Base-by-base conservation (phyloP, 2,797 vertebrate species). In the Simalia tracyae region DNA sequence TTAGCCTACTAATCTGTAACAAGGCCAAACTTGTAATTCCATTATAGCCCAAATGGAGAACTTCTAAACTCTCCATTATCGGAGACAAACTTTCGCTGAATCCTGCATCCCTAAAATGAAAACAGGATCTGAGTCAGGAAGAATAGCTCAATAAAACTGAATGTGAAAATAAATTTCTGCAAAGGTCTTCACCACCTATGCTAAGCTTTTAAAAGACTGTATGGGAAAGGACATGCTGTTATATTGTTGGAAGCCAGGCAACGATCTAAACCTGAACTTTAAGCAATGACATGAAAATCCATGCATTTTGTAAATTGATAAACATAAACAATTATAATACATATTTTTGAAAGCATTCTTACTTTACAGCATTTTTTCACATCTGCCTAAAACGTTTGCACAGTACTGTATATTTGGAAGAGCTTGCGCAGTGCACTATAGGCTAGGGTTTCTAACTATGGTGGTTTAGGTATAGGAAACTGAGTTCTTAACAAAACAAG, bases 11-110 rank as follows among this genome's bases (percentile, higher is more conserved):
- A 96, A 99, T 97, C 95, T 99, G 98, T 91, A 99, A 97, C 94
- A 98, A 98, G 95, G 97, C 96, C 97, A 99, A 97, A 96, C 97
- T 98, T 96, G 97, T 98, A 97, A 99, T 99, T 95, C 98, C 97
- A 96, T 99, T 99, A 97, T 98, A 97, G 95, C 98, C 98, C 96
- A 99, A 96, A 97, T 99, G 98, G 95, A 99, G 98, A 95, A 98
- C 98, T 97, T 99, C 98, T 96, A 99, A 97, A 96, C 97, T 98
- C 89, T 97, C 97, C 98, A 99, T 99, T 96, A 99, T 97, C 28
- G 98, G 98, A 91, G 98, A 96, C 93, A 98, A 96, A 91, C 96
- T 97, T 96, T 98, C 98, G 93, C 63, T 94, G 90, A 93, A 94
- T 60, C 93, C 94, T 88, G 94, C 84, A 76, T 98, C 98, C 97